Evolutionary conservation across 2,113 vertebrate species (phyloP).

Genomic region (Takifugu flavidus): DNA sequence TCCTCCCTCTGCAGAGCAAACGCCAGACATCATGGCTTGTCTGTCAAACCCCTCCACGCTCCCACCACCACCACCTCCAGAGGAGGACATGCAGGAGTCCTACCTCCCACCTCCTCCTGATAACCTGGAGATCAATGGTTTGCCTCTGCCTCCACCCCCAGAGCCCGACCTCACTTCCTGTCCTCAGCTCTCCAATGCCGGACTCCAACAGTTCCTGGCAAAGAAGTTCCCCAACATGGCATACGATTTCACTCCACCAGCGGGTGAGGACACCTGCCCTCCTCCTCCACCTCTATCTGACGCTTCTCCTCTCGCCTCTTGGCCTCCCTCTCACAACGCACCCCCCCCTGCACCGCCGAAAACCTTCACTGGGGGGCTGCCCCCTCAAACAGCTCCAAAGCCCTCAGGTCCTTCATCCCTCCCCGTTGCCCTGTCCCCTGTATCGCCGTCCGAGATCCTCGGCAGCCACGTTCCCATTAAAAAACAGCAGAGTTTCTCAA

Average conservation of each 20-base stretch:
- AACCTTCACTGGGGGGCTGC: slow-evolving; percentile 72
- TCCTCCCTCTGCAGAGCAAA: slow-evolving; percentile 59
- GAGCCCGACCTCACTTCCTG: slow-evolving; percentile 16
- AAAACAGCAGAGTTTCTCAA: slow-evolving; percentile 82
- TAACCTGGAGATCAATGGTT: slow-evolving; percentile 53
- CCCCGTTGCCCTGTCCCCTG: slow-evolving; percentile 56
- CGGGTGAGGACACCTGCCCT: slow-evolving; percentile 12
- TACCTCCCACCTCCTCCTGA: slow-evolving; percentile 51
- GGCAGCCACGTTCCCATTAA: slow-evolving; percentile 64
- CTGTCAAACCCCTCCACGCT: slow-evolving; percentile 70
- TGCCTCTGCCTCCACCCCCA: slow-evolving; percentile 54
- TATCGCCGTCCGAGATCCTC: slow-evolving; percentile 39
- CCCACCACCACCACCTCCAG: slow-evolving; percentile 60
- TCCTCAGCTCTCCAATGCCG: slow-evolving; percentile 58
- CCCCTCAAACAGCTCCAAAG: slow-evolving; percentile 75
- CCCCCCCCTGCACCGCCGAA: slow-evolving; percentile 81
- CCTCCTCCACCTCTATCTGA: slow-evolving; percentile 54
- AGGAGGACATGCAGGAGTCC: slow-evolving; percentile 49
- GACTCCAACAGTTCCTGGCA: slow-evolving; percentile 74
- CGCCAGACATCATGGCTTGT: slow-evolving; percentile 80
- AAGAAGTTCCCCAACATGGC: slow-evolving; percentile 84
- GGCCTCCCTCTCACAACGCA: slow-evolving; percentile 53
- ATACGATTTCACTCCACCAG: slow-evolving; percentile 58
- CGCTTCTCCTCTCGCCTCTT: slow-evolving; percentile 56
- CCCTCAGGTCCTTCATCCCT: slow-evolving; percentile 63